phyloP scores from a whole-genome alignment of 2,888 invertebrate species.

The Chymomyza fuscimana region DNA sequence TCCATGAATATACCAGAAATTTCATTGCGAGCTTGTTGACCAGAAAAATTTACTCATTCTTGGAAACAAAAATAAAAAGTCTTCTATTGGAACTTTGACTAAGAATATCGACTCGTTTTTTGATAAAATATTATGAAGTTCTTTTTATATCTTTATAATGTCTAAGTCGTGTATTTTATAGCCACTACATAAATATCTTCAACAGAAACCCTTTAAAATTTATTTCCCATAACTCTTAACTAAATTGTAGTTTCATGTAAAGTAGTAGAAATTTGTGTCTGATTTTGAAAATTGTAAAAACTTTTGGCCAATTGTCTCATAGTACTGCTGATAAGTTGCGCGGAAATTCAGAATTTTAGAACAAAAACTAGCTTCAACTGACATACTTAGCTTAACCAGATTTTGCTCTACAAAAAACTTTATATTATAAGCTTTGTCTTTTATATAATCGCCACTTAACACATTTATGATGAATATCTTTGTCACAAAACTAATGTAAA shows the following conservation, averaged over 20 bases:
- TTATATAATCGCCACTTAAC: neutral
- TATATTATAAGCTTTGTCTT: neutral
- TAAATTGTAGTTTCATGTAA: neutral
- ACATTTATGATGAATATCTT: neutral
- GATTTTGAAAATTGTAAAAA: too few species aligned
- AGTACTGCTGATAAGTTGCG: neutral
- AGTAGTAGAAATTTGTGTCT: neutral
- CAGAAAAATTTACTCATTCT: too few species aligned
- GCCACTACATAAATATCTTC: neutral
- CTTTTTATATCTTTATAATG: neutral
- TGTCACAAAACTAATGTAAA: neutral
- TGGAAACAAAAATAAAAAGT: too few species aligned
- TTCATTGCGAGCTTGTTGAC: too few species aligned
- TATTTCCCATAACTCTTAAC: neutral
- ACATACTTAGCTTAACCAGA: neutral
- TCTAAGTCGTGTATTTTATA: neutral
- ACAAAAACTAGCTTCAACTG: neutral
- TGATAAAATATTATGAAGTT: neutral
- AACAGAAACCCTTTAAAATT: neutral
- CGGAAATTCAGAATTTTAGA: neutral
- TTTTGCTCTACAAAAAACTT: neutral
- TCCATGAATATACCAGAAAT: too few species aligned
- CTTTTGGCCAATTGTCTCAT: too few species aligned
- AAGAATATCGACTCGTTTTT: neutral
- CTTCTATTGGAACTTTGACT: too few species aligned